Conservation (phyloP, 1,140 invertebrate species). For the Brachionus koreanus region DNA sequence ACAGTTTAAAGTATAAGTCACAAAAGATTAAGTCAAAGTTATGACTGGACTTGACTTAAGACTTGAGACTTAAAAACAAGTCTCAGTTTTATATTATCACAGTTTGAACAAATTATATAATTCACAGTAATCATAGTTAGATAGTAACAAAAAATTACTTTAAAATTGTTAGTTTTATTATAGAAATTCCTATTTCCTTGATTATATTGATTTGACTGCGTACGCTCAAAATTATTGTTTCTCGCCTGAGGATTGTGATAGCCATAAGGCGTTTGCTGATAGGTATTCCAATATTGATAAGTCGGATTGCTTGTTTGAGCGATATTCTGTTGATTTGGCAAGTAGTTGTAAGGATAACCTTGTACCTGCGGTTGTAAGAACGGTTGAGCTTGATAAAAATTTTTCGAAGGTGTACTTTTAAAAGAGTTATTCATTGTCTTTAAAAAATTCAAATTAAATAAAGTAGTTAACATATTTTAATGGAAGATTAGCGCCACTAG, state of each 20-base stretch:
- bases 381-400: neutral
- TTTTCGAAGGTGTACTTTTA: slow-evolving; percentile 8
- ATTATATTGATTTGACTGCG: neutral
- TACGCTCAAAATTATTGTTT: neutral
- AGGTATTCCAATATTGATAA: slow-evolving; percentile 36
- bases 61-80: no score
- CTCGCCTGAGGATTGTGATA: neutral
- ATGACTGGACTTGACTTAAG: no score
- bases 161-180: neutral
- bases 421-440: neutral
- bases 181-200: neutral
- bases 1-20: no score
- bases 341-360: slow-evolving; percentile 3
- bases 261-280: neutral
- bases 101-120: no score
- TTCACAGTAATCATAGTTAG: no score
- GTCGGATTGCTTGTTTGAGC: neutral
- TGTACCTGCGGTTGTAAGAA: neutral
- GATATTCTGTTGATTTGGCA: neutral
- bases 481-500: neutral
- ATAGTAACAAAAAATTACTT: neutral
- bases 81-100: no score
- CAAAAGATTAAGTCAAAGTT: no score
- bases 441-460: neutral
- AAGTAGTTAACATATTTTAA: neutral